Percentiles rank a stretch among this genome's conserved stretches.
Conservation (phyloP, 1,140 invertebrate genomes). For the Wasmannia auropunctata region DNA sequence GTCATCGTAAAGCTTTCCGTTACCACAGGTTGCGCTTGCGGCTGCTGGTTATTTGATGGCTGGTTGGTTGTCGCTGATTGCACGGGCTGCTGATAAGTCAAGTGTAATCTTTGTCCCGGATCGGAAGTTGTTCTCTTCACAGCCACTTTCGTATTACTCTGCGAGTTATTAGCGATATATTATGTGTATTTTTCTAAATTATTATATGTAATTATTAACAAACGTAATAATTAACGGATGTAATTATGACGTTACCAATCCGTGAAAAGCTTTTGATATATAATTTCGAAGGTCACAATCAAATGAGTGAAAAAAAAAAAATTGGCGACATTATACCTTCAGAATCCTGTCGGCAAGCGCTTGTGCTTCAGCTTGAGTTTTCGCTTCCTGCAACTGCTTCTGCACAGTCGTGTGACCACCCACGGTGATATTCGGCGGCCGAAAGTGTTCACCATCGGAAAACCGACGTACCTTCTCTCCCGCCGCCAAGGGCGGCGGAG, state of each 20-base stretch:
- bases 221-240: too few relatives aligned
- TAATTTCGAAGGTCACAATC: background rate
- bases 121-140: conserved; percentile 89
- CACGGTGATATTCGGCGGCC: conserved; percentile 86
- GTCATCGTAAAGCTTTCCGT: conserved; percentile 87
- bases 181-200: background rate
- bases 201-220: background rate
- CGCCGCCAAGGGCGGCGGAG: conserved; percentile 85
- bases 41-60: conserved; percentile 73
- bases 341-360: conserved; percentile 84
- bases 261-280: background rate
- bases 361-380: conserved; percentile 86
- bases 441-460: conserved; percentile 88
- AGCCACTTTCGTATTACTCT: conserved; percentile 89
- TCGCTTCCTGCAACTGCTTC: conserved; percentile 86
- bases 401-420: conserved; percentile 80
- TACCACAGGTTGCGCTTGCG: conserved; percentile 82
- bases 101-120: conserved; percentile 86
- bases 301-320: background rate
- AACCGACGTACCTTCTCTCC: conserved; percentile 87
- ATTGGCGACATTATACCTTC: conserved; percentile 73
- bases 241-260: too few relatives aligned
- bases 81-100: conserved; percentile 81
- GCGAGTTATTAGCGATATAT: background rate
- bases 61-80: conserved; percentile 74